These are phyloP conservation scores for Acrobasis repandana DNA, from an alignment of 2,888 invertebrate genomes.

Conservation along the genomic window DNA sequence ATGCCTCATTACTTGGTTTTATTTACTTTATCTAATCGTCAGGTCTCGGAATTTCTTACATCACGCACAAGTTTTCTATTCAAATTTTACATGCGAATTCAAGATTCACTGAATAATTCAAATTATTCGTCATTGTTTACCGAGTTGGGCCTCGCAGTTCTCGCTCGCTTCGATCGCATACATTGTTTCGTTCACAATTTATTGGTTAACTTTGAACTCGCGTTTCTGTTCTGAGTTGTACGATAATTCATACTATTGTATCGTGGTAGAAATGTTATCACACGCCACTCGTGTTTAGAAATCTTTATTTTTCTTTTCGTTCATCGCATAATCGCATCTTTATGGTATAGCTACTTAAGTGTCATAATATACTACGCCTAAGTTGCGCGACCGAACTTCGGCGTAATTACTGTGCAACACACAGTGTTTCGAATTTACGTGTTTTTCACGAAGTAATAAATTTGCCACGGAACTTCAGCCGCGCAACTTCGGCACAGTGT, in stretches of 20 bases:
- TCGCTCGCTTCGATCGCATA: neutral
- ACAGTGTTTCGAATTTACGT: no score
- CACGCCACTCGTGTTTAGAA: neutral
- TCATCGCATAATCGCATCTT: no score
- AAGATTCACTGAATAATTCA: conserved; percentile 8
- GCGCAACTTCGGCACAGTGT: no score
- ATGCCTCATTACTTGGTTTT: neutral
- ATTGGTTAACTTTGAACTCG: conserved; percentile 6
- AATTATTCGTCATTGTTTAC: conserved; percentile 5
- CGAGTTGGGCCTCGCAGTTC: neutral
- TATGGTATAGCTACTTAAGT: no score
- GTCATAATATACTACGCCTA: no score
- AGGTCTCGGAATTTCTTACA: neutral
- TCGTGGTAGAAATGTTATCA: neutral
- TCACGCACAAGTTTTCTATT: neutral
- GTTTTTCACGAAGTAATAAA: no score
- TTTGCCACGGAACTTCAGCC: no score
- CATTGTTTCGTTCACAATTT: neutral
- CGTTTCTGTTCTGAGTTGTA: neutral
- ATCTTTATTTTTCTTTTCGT: neutral
- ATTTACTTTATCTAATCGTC: neutral
- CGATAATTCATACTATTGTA: neutral
- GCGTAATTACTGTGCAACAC: no score
- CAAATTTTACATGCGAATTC: neutral
- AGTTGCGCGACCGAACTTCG: no score